Percentiles rank a stretch among this genome's conserved stretches.
Evolutionary conservation across 2,113 vertebrate species (phyloP).

Genomic region (Cyprinodon tularosa): DNA sequence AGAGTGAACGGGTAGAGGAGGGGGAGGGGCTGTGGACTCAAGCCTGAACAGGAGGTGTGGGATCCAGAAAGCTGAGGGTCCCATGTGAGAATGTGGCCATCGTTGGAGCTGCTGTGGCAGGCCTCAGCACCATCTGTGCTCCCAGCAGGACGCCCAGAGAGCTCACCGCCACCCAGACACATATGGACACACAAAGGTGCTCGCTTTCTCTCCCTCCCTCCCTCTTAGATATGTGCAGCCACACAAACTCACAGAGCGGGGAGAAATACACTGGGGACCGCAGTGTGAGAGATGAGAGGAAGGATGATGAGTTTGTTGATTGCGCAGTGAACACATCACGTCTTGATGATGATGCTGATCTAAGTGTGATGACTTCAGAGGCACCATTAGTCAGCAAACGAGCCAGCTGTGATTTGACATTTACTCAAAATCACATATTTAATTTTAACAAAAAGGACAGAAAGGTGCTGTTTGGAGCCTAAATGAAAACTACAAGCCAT

Average conservation of each 20-base stretch:
- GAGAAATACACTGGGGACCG: slow-evolving; percentile 22
- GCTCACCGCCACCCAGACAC: slow-evolving; percentile 68
- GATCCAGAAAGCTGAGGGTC: slow-evolving; percentile 77
- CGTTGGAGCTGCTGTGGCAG: slow-evolving; percentile 69
- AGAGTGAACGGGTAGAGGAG: not conserved
- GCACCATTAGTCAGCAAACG: slow-evolving; percentile 67
- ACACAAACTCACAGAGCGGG: slow-evolving; percentile 16
- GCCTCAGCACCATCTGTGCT: slow-evolving; percentile 80
- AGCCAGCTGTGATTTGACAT: slow-evolving; percentile 57
- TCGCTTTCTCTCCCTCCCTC: slow-evolving; percentile 44
- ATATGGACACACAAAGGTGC: slow-evolving; percentile 77
- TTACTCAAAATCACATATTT: slow-evolving; percentile 19
- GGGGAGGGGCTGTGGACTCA: slow-evolving; percentile 40
- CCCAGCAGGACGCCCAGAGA: slow-evolving; percentile 75
- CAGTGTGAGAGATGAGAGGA: slow-evolving; percentile 36
- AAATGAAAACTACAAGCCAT: not conserved
- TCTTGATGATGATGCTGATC: slow-evolving; percentile 54
- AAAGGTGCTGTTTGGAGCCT: not conserved
- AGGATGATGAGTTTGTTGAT: slow-evolving; percentile 59
- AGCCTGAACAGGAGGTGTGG: slow-evolving; percentile 77
- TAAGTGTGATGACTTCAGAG: slow-evolving; percentile 59
- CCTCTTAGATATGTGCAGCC: slow-evolving; percentile 15
- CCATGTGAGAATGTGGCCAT: slow-evolving; percentile 83
- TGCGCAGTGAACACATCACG: slow-evolving; percentile 33
- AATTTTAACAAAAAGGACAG: slow-evolving; percentile 6